phyloP scores from a whole-genome alignment of 2,113 vertebrate genomes.

The Nannospalax galili region DNA sequence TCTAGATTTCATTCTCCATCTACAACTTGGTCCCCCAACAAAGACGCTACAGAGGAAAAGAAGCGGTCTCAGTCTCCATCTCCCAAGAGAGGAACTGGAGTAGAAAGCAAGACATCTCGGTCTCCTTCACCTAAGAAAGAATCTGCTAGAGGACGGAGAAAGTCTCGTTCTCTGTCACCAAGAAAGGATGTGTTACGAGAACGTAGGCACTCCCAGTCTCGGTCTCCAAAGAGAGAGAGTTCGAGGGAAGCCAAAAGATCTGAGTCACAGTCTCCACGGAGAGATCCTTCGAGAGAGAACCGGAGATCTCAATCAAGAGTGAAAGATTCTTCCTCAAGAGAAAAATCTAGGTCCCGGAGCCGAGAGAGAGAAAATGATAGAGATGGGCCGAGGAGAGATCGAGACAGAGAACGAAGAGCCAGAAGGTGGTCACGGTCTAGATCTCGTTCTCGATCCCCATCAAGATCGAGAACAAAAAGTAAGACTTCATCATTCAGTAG shows the following conservation, averaged over 20 bases:
- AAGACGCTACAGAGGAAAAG: conserved; percentile 85
- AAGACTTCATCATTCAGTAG: conserved; percentile 88
- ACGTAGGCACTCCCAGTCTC: conserved; percentile 81
- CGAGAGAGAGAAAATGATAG: conserved; percentile 87
- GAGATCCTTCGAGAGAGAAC: conserved; percentile 87
- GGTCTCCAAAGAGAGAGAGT: conserved; percentile 82
- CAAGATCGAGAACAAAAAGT: conserved; percentile 87
- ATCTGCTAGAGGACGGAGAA: conserved; percentile 78
- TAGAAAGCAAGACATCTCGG: conserved; percentile 79
- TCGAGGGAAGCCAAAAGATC: conserved; percentile 81
- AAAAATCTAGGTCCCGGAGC: conserved; percentile 89
- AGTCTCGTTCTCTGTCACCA: conserved; percentile 86
- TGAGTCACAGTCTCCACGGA: conserved; percentile 91
- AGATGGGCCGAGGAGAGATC: conserved; percentile 89
- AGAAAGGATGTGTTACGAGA: conserved; percentile 79
- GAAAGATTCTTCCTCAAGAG: conserved; percentile 85
- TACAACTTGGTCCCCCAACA: conserved; percentile 94
- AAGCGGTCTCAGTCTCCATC: conserved; percentile 87
- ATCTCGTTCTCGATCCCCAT: conserved; percentile 91
- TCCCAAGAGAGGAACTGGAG: conserved; percentile 74
- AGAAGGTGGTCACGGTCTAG: conserved; percentile 89
- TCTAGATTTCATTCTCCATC: conserved; percentile 97
- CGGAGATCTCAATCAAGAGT: conserved; percentile 81
- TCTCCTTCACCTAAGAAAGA: conserved; percentile 89
- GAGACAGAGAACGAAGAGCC: conserved; percentile 88